A percentile compares a stretch with the other conserved stretches of the same genome.
phyloP scores from a whole-genome alignment of 2,888 invertebrate species.

The Heliconius hortense region DNA sequence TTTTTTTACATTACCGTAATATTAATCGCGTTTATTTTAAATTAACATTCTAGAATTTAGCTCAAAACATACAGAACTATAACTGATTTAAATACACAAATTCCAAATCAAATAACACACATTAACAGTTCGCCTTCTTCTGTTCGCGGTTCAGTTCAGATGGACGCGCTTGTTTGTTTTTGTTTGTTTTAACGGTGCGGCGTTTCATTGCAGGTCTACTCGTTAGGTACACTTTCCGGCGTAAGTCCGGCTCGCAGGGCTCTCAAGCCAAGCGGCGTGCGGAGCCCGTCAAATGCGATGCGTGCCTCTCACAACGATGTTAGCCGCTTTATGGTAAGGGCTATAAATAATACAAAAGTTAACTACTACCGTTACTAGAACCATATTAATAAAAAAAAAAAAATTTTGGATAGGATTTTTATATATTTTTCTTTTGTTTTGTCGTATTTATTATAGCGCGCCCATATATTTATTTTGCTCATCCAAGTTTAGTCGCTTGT shows the following conservation, averaged over 20 bases:
- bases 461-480: constrained; percentile 47
- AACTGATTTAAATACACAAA: constrained; percentile 51
- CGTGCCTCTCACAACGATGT: constrained; percentile 82
- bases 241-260: constrained; percentile 81
- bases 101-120: constrained; percentile 9
- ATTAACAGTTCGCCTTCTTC: constrained; percentile 53
- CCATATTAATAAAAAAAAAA: constrained; percentile 9
- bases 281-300: constrained; percentile 81
- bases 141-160: constrained; percentile 77
- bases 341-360: constrained; percentile 36
- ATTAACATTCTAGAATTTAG: constrained; percentile 66
- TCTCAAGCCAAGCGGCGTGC: constrained; percentile 78
- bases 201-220: constrained; percentile 83
- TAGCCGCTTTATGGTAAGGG: constrained; percentile 80
- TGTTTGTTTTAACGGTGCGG: constrained; percentile 80
- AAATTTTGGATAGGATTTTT: constrained; percentile 25
- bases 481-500: neutral
- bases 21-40: constrained; percentile 24
- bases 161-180: constrained; percentile 79
- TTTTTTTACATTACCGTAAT: neutral
- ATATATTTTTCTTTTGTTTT: constrained; percentile 48
- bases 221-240: constrained; percentile 83
- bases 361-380: constrained; percentile 21
- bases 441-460: constrained; percentile 58
- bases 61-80: constrained; percentile 47